Base-by-base conservation (phyloP, 1,140 invertebrate genomes). In the Oscheius sp. region DNA sequence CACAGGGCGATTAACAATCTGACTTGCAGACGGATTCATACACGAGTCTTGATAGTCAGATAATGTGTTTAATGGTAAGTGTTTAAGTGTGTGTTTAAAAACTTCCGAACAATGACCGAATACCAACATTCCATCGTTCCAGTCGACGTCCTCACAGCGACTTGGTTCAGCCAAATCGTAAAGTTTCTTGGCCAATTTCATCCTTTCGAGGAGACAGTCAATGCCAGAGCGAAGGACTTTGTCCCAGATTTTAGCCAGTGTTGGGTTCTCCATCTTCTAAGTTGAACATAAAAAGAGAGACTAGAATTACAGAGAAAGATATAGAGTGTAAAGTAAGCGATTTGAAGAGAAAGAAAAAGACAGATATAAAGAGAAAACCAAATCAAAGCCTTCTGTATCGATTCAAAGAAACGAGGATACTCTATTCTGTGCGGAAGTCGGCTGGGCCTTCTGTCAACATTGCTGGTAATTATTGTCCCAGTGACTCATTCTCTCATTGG, bases 141-240 rank as follows among this genome's bases (percentile, higher is more conserved):
- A 68, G 34, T 68, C 67, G 0, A 68, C 67, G 45, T 61, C 55
- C 0, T 32, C 26, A 23, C 67, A 68, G 18, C 35, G n/a, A 10
- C 61, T 55, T 31, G 35, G 32, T 28, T 68, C 4, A 36, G 45
- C 52, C 49, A 49, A 59, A 26, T 59, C 67, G 28, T 68, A 68
- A 1, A 68, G 23, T 31, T 68, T 68, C 45, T 31, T 20, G 36
- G 55, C 67, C 0, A 55, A 29, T 36, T 32, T 32, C 32, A 59
- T 38, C 0, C 67, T 32, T 42, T 68, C 34, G 2, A 68, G 23
- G 28, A 68, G 55, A 42, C 67, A 68, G 67, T 68, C 67, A 59
- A 59, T 42, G 10, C 67, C 67, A 45, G 67, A 68, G 29, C 28
- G 13, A 23, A 68, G 36, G 52, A 68, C 29, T 59, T 68, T 68